Evolutionary conservation across 2,797 vertebrate species (phyloP).

Genomic region (Sebastolobus altivelis): DNA sequence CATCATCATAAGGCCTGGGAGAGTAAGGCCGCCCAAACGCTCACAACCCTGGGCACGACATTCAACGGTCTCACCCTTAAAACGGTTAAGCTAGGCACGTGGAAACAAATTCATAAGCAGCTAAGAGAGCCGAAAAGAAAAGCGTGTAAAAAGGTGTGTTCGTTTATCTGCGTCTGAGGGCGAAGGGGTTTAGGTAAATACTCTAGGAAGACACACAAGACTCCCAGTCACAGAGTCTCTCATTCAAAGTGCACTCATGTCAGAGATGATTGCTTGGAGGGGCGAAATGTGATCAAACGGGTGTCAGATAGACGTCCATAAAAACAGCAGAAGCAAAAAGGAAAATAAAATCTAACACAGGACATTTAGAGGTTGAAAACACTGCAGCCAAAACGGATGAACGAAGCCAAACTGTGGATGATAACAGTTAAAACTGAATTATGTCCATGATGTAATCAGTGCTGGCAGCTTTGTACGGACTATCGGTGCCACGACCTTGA

Average conservation of each 20-base stretch:
- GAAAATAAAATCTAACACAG: conserved; percentile 15
- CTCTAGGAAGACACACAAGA: conserved; percentile 56
- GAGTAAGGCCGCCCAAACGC: conserved; percentile 67
- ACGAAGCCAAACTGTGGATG: conserved; percentile 20
- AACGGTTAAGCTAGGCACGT: conserved; percentile 70
- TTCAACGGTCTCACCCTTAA: conserved; percentile 71
- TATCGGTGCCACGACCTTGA: conserved; percentile 56
- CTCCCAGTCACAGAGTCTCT: conserved; percentile 54
- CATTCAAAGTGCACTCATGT: conserved; percentile 81
- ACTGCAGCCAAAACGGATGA: conserved; percentile 41
- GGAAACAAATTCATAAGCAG: conserved; percentile 52
- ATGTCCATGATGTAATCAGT: conserved; percentile 47
- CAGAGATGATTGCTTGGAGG: conserved; percentile 53
- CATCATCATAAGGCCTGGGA: conserved; percentile 65
- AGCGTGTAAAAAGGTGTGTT: conserved; percentile 14
- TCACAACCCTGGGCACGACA: conserved; percentile 76
- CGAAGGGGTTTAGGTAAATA: conserved; percentile 19
- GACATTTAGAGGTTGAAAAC: conserved; percentile 59
- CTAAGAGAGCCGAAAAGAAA: conserved; percentile 24
- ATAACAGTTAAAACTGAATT: conserved; percentile 46
- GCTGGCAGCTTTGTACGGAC: conserved; percentile 46
- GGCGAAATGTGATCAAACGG: not conserved
- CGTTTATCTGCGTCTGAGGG: conserved; percentile 10
- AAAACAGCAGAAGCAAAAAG: conserved; percentile 40
- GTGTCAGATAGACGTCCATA: conserved; percentile 24